Evolutionary conservation across 2,113 vertebrate species (phyloP).

Genomic region (Patagioenas fasciata): DNA sequence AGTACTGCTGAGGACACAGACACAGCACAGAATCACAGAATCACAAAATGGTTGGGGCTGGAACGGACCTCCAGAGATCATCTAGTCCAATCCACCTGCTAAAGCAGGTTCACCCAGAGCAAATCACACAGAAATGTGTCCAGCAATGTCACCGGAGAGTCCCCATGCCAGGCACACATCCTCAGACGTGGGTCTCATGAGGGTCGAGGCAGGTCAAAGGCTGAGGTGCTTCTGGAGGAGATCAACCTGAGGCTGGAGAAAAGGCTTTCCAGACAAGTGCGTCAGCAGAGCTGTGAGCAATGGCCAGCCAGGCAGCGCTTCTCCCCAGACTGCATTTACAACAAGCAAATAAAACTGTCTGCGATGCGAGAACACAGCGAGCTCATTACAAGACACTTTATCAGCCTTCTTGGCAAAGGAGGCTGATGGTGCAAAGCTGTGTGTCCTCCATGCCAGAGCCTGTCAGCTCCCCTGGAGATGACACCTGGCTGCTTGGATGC

Average conservation of each 20-base stretch:
- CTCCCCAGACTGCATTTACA: not conserved
- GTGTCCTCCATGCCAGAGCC: not conserved
- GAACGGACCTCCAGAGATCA: too few species aligned
- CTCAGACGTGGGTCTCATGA: accelerated
- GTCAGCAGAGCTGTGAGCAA: not conserved
- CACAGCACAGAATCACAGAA: too few species aligned
- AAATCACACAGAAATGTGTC: too few species aligned
- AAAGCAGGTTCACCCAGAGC: too few species aligned
- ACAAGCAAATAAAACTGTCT: not conserved
- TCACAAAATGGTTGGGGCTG: too few species aligned
- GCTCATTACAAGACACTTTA: not conserved
- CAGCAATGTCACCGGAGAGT: not conserved
- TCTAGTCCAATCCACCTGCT: too few species aligned
- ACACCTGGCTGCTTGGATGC: not conserved
- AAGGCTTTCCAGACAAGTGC: not conserved
- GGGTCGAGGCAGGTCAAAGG: not conserved
- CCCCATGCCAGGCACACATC: accelerated
- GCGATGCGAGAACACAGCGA: accelerated
- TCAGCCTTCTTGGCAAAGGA: not conserved
- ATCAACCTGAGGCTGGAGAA: not conserved
- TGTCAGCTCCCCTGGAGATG: not conserved
- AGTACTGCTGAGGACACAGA: not conserved
- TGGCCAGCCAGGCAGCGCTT: not conserved
- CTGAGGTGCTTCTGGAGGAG: not conserved
- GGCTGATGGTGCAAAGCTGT: accelerated